Percentiles rank a stretch among this genome's conserved stretches.
Conservation (phyloP, 2,888 invertebrate genomes). For the Notodonta ziczac region DNA sequence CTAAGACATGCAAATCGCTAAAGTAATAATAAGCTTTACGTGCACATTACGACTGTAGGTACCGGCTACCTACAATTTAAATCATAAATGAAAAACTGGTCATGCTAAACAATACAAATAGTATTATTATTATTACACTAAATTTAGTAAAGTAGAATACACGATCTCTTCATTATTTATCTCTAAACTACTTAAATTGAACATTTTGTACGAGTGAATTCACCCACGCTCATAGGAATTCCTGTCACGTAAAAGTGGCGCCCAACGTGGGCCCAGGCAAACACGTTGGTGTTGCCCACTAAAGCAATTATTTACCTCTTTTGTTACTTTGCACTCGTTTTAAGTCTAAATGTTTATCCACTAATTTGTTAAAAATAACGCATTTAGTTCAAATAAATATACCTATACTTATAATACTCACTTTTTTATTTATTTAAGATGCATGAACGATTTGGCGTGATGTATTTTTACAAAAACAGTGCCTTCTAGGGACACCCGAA, state of each 20-base stretch:
- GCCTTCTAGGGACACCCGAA: too few relatives aligned
- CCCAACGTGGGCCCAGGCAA: slow-evolving; percentile 43
- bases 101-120: too few relatives aligned
- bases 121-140: background rate
- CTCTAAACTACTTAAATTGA: slow-evolving; percentile 20
- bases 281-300: slow-evolving; percentile 42
- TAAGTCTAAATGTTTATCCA: background rate
- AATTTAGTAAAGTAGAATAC: slow-evolving; percentile 12
- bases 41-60: too few relatives aligned
- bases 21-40: too few relatives aligned
- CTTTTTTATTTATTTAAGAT: too few relatives aligned
- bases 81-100: too few relatives aligned
- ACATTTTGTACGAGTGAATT: slow-evolving; percentile 32
- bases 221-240: slow-evolving; percentile 28
- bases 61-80: too few relatives aligned
- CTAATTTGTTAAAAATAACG: background rate
- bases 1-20: slow-evolving; percentile 43
- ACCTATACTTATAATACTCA: too few relatives aligned
- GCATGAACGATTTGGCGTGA: too few relatives aligned
- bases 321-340: slow-evolving; percentile 24
- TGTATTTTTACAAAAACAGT: too few relatives aligned
- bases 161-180: slow-evolving; percentile 16
- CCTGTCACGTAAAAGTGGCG: slow-evolving; percentile 49
- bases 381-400: background rate
- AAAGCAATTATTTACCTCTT: slow-evolving; percentile 43